These are phyloP conservation scores for Syngnathus acus DNA, from an alignment of 2,797 vertebrate species.

Conservation along the genomic window DNA sequence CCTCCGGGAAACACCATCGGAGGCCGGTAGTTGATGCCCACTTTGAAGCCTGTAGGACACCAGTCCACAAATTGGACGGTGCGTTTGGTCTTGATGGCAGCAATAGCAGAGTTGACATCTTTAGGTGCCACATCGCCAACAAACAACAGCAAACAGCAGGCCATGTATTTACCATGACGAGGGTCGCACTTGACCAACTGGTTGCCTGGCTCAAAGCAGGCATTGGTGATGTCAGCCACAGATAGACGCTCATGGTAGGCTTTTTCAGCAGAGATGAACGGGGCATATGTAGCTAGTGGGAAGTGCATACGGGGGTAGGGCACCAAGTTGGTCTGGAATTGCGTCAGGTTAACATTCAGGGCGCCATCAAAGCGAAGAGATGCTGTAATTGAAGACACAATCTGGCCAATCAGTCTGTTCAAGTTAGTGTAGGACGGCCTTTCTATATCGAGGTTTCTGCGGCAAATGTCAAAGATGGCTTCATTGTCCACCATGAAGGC, in stretches of 20 bases:
- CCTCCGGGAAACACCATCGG: constrained; percentile 87
- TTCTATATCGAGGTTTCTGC: constrained; percentile 83
- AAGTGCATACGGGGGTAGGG: constrained; percentile 86
- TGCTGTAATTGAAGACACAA: constrained; percentile 85
- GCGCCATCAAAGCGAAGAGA: constrained; percentile 86
- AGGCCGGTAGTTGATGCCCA: constrained; percentile 93
- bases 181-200: constrained; percentile 92
- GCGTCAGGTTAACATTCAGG: constrained; percentile 84
- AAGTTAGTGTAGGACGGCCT: constrained; percentile 83
- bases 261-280: constrained; percentile 82
- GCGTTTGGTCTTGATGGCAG: constrained; percentile 82
- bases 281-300: constrained; percentile 81
- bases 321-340: constrained; percentile 88
- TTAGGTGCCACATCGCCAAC: constrained; percentile 86
- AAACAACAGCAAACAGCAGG: constrained; percentile 79
- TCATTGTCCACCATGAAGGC: constrained; percentile 89
- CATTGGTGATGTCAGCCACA: constrained; percentile 80
- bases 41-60: constrained; percentile 86
- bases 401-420: constrained; percentile 83
- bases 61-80: constrained; percentile 85
- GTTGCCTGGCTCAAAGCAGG: constrained; percentile 84
- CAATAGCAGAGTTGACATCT: constrained; percentile 85
- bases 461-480: constrained; percentile 84
- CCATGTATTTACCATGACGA: constrained; percentile 85
- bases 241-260: constrained; percentile 86